Evolutionary conservation across 23 tunicate genomes (phyloP), one percentile per base, ranked within the genome.

Genomic region (Diplosoma virens): DNA sequence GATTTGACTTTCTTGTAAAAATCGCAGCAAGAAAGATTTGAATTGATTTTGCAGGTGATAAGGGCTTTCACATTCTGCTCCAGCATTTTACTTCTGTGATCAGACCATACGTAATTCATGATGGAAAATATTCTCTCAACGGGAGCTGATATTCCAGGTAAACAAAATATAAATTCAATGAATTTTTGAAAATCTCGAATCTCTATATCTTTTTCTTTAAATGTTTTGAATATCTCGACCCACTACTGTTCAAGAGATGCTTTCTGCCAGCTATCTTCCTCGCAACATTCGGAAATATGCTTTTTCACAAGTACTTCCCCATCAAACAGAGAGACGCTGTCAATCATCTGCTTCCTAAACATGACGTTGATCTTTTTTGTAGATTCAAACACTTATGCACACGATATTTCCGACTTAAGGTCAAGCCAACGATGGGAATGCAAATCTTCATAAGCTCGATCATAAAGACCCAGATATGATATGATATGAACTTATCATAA

Each of bases 211-310:
- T 72, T 78, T 76, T 76, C 33, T n/a, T n/a, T n/a, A n/a, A 61
- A 63, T 2, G 21, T 29, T 30, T 30, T 66, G 4, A 61, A 76
- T 47, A 76, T 76, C 48, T 66, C 59, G 83, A 45, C 83, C 83
- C 76, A 78, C 83, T 78, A 67, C 37, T 80, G 81, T 80, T 70
- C 84, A 75, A 73, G 76, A 80, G 81, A 73, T 72, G 25, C 28
- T 32, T 73, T 80, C 76, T 80, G 81, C 84, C 84, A 80, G 66
- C 84, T 80, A 33, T 80, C 84, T 73, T 70, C 36, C 81, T 80
- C 36, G 37, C 81, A 48, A 80, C 81, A 79, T 80, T 80, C 81
- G 37, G 81, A 80, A 36, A 80, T 47, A 52, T 46, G 66, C 80
- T 79, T 73, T 80, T 80, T 48, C 25, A 70, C 81, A 73, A 72